Evolutionary conservation across 1,140 invertebrate species (phyloP).

Genomic region (Nasonia longicornis): DNA sequence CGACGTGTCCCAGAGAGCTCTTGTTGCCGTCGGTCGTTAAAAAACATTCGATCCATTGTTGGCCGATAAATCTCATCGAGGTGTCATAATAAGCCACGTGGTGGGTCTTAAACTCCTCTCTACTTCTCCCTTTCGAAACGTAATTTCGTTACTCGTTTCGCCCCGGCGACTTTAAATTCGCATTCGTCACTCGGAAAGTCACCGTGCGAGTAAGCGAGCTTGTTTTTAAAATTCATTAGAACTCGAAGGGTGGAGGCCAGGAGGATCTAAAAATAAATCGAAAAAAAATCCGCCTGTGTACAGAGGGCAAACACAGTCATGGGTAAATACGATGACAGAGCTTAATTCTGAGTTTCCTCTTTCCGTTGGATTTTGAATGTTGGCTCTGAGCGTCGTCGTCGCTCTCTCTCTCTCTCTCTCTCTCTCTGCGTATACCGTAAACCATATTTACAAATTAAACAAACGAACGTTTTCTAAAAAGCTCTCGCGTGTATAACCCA

Average conservation of each 20-base stretch:
- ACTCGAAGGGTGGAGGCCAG: background rate
- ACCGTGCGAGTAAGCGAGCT: background rate
- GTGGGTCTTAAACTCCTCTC: background rate
- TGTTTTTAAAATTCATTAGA: slow-evolving; percentile 6
- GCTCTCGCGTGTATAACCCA: no score
- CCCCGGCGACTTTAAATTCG: background rate
- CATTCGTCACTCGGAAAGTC: background rate
- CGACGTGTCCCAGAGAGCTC: background rate
- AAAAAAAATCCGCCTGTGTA: slow-evolving; percentile 8
- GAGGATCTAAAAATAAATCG: background rate
- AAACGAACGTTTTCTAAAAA: background rate
- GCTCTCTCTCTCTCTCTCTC: no score
- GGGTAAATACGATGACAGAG: background rate
- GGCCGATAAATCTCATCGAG: background rate
- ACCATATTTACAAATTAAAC: slow-evolving; percentile 29
- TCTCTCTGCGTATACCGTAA: background rate
- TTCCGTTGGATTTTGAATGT: slow-evolving; percentile 21
- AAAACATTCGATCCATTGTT: slow-evolving; percentile 8
- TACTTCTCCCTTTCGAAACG: background rate
- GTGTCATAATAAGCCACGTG: background rate
- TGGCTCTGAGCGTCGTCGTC: background rate
- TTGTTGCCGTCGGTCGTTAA: background rate
- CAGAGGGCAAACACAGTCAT: background rate
- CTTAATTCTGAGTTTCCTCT: slow-evolving; percentile 15
- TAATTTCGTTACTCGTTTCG: background rate